Base-by-base conservation (phyloP, 1,140 invertebrate genomes). In the Triops longicaudatus region DNA sequence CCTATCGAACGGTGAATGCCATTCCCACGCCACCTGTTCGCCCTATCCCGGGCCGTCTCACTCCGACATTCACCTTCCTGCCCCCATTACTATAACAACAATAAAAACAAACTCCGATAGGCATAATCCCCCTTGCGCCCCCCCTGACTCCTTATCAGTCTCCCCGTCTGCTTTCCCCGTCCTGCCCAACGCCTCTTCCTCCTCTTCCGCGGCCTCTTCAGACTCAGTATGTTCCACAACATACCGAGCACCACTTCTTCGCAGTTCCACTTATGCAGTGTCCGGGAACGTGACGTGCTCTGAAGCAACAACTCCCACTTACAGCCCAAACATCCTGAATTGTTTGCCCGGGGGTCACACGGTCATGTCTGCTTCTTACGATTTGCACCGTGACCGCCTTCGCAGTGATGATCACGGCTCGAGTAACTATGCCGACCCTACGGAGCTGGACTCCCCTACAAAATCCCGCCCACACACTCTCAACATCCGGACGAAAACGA, bases 81-180 rank as follows among this genome's bases (percentile, higher is more conserved):
- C 50, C 50, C 50, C 50, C 50, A 63, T 63, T 63, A 63, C 50
- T 63, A 63, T 63, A 63, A 63, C 50, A 63, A 63, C 44, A 63
- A 14, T 63, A 14, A 63, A 63, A 63, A 63, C 44, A 63, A 63
- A 17, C 50, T 63, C 50, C 14, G 50, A 63, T 63, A 63, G 50
- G 22, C 50, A 17, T 63, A 63, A 63, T 63, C 50, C n/a, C 50
- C 50, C 17, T 22, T 22, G 50, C 50, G 50, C 50, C 50, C 22
- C 0, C 1, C 50, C 10, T 9, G 50, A 7, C 50, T 9, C 50
- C 50, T 63, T 63, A 63, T 63, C 50, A 22, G 17, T 63, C 50
- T 5, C 50, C 14, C 0, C 50, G 50, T 63, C 50, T 22, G 50
- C 50, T 63, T 17, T 22, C 17, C 50, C 0, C 50, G 50, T 63